These are phyloP conservation scores for Tamias sibiricus DNA, from an alignment of 2,113 vertebrate genomes.

Conservation along the genomic window DNA sequence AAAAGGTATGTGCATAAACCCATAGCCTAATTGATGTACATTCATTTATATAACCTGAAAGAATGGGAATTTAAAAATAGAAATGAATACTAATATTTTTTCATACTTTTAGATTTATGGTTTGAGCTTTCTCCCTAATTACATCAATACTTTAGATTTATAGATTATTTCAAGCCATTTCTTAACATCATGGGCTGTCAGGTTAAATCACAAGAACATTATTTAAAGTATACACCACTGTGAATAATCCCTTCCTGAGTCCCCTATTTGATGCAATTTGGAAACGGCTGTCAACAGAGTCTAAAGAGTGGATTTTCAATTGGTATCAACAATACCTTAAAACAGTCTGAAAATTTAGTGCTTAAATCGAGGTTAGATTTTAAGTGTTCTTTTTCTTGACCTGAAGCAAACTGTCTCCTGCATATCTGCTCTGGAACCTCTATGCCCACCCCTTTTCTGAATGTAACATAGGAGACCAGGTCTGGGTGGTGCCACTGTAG, in stretches of 20 bases:
- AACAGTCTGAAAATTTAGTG: slow-evolving; percentile 15
- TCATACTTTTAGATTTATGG: slow-evolving; percentile 10
- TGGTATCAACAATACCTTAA: background rate
- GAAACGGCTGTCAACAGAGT: slow-evolving; percentile 9
- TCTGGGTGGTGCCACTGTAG: background rate
- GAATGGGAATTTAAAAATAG: background rate
- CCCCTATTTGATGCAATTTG: background rate
- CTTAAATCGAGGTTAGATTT: background rate
- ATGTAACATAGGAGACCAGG: background rate
- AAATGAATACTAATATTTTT: background rate
- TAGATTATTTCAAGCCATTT: background rate
- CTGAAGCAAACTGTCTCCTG: background rate
- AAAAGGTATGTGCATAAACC: background rate
- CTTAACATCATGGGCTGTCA: slow-evolving; percentile 40
- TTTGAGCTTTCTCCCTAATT: slow-evolving; percentile 51
- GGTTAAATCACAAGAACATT: background rate
- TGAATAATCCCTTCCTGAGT: slow-evolving; percentile 1
- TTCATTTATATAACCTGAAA: background rate
- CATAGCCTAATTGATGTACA: background rate
- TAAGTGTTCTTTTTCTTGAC: background rate
- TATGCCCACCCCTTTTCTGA: rapidly evolving
- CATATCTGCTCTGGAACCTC: background rate
- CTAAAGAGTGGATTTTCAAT: background rate
- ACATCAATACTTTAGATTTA: background rate
- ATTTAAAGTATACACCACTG: background rate